Conservation (phyloP, 2,888 invertebrate species). For the Pyrochroa serraticornis region DNA sequence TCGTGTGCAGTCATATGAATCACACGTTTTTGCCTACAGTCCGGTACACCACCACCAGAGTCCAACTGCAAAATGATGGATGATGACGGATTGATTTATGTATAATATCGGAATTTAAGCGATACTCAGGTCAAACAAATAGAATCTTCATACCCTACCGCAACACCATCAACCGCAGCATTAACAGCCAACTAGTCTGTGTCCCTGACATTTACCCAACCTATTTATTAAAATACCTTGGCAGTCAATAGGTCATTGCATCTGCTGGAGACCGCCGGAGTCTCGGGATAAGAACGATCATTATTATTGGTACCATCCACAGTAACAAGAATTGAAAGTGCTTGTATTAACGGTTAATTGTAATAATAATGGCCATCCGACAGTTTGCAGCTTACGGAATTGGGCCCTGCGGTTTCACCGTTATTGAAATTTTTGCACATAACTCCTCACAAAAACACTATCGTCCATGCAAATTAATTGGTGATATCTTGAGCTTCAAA, state of each 20-base stretch:
- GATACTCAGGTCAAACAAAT: slow-evolving; percentile 32
- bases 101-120: slow-evolving; percentile 46
- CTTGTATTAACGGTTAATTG: too few species aligned
- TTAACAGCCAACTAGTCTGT: too few species aligned
- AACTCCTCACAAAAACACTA: too few species aligned
- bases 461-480: too few species aligned
- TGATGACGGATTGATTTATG: slow-evolving; percentile 50
- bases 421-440: too few species aligned
- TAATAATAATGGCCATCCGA: too few species aligned
- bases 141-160: background rate
- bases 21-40: slow-evolving; percentile 25
- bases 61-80: slow-evolving; percentile 43
- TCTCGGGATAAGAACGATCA: background rate
- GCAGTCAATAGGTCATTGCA: slow-evolving; percentile 3
- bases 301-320: background rate
- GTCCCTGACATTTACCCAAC: slow-evolving; percentile 10
- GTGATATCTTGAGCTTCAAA: background rate
- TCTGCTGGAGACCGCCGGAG: slow-evolving; percentile 1
- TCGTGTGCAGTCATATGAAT: slow-evolving; percentile 30
- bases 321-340: background rate
- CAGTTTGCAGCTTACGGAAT: too few species aligned
- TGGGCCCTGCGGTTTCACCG: too few species aligned
- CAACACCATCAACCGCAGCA: too few species aligned
- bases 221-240: slow-evolving; percentile 9
- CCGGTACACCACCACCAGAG: slow-evolving; percentile 37